Base-by-base conservation (phyloP, 1,140 invertebrate genomes). In the Hyles euphorbiae region DNA sequence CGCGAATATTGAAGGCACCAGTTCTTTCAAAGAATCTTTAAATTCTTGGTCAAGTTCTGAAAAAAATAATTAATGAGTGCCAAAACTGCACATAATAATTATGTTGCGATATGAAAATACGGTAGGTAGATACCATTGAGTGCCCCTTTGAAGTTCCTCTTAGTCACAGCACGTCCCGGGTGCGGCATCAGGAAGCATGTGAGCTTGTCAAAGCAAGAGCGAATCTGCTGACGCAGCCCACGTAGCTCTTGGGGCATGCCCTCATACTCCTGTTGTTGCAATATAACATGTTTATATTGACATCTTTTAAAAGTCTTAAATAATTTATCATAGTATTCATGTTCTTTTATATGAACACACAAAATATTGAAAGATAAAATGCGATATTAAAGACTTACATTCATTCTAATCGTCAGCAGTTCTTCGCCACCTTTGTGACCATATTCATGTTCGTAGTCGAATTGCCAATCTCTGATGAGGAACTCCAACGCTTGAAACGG, bases 111-210 rank as follows among this genome's bases (percentile, higher is more conserved):
- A 40, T 40, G 36, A 8, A 40, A 40, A 40, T 40, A 40, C 8
- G 8, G 36, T 40, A 40, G 8, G 8, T 5, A 40, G 8, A 5
- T 8, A 8, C 4, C 36, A 40, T 40, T 50, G 9, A 50, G n/a
- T n/a, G 10, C 8, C 10, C 56, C 56, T 10, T 34, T n/a, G 47
- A 57, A 57, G 2, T 49, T 34, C 7, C n/a, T 32, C 5, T 36
- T 57, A 22, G n/a, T 5, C 5, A 57, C 56, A 5, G 12, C 40
- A 34, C 9, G 34, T 11, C 56, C 56, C 9, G 56, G 56, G 34
- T 57, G 56, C 22, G 56, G 56, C 56, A 57, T 49, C 34, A 57
- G 33, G 56, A 50, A 57, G 34, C 46, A 34, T 40, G 10, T 33
- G 2, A 57, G 7, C 8, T 3, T 40, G 12, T 57, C 46, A 8